These are phyloP conservation scores for Stichodactyla mertensii DNA, from an alignment of 64 coral and sea anemone genomes.

Conservation along the genomic window DNA sequence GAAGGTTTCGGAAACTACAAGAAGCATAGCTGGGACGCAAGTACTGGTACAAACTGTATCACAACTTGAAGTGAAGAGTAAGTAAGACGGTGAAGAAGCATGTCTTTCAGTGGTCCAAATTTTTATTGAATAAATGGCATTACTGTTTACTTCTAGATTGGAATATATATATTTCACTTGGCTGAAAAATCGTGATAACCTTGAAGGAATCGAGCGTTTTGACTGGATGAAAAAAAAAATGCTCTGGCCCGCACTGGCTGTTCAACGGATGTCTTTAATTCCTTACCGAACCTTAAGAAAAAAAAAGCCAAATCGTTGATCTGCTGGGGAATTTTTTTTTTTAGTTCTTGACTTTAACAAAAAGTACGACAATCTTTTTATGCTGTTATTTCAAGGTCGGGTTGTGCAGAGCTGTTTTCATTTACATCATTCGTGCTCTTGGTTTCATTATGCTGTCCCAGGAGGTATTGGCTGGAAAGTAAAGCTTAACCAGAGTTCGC, in stretches of 20 bases:
- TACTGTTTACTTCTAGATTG: not conserved
- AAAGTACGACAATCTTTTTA: not conserved
- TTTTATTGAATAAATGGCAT: not conserved
- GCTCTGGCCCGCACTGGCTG: too few relatives aligned
- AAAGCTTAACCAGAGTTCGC: not conserved
- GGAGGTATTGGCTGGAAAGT: constrained; percentile 9
- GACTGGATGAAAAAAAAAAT: too few relatives aligned
- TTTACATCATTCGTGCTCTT: not conserved
- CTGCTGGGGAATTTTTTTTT: too few relatives aligned
- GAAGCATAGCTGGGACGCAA: not conserved
- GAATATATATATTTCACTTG: too few relatives aligned
- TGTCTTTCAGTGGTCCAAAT: not conserved
- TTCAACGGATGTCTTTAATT: too few relatives aligned
- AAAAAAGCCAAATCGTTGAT: too few relatives aligned
- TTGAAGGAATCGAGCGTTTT: too few relatives aligned
- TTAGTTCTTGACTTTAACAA: too few relatives aligned
- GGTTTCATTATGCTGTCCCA: not conserved
- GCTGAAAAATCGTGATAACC: too few relatives aligned
- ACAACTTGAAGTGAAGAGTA: not conserved
- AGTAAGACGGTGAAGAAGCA: not conserved
- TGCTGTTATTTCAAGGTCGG: not conserved
- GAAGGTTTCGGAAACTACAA: not conserved
- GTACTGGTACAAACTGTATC: not conserved
- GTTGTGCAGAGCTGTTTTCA: constrained; percentile 4
- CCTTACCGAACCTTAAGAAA: too few relatives aligned